Evolutionary conservation across 2,888 invertebrate species (phyloP), one percentile per base, ranked within the genome.

Genomic region (Dicyrtomina minuta): DNA sequence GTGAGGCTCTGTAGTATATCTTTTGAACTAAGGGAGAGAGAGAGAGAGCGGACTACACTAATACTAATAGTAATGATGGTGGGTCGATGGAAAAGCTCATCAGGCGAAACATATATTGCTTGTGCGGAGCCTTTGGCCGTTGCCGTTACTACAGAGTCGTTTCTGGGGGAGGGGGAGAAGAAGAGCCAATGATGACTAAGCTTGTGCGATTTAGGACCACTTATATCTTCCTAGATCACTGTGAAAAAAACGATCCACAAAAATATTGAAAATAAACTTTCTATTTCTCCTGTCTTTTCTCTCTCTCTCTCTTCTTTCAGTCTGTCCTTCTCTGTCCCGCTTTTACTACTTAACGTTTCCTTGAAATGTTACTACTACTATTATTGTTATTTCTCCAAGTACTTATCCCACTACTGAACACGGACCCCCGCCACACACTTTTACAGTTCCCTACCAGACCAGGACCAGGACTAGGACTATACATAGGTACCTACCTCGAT

Each of bases 111-210:
- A 59, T 43, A 43, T 60, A 60, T 60, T 44, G 33, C 33, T 33
- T 33, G 4, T 33, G 33, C n/a, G n/a, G n/a, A n/a, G n/a, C n/a
- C n/a, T n/a, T n/a, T n/a, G n/a, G n/a, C n/a, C n/a, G n/a, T n/a
- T n/a, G n/a, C n/a, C n/a, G 43, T 24, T 62, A 62, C 46, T 62
- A 46, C 44, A 46, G 13, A 20, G 2, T 15, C 46, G 44, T 27
- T 56, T 17, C 46, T 67, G 62, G 68, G 59, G 58, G n/a, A n/a
- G n/a, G n/a, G 41, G 61, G n/a, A n/a, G 55, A 61, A 62, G 70
- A 70, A 61, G 66, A 66, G 66, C 70, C 66, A 70, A 70, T 70
- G 70, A 70, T 70, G 70, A 70, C 70, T 66, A 43, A 66, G 61
- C 51, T 61, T 70, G 70, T 66, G 66, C 66, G 70, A 70, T 70